These are phyloP conservation scores for Indicator maculatus DNA, from an alignment of 2,113 vertebrate genomes.

Conservation along the genomic window DNA sequence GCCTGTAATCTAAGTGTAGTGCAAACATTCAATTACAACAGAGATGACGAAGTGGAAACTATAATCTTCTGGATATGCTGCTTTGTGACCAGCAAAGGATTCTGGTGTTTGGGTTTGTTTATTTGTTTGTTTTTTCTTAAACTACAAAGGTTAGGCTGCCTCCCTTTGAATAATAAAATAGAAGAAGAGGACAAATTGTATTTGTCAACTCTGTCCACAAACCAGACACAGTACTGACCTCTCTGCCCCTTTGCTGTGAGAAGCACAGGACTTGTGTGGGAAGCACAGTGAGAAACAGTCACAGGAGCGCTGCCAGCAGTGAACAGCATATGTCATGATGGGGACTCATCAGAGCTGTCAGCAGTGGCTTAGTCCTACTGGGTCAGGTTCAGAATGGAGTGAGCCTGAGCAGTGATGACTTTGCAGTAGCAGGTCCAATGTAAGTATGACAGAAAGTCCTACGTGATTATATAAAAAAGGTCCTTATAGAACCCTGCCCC, in stretches of 20 bases:
- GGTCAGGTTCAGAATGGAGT: neutral
- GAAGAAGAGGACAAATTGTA: neutral
- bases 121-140: neutral
- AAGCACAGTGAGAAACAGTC: accelerated
- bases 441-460: neutral
- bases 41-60: conserved; percentile 24
- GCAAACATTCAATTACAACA: conserved; percentile 21
- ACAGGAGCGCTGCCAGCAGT: neutral
- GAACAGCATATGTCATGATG: neutral
- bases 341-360: neutral
- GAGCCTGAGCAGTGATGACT: neutral
- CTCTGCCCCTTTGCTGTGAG: neutral
- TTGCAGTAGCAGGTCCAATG: neutral
- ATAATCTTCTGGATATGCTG: conserved; percentile 27
- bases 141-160: neutral
- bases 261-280: neutral
- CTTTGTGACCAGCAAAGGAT: conserved; percentile 21
- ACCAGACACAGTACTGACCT: neutral
- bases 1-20: conserved; percentile 3
- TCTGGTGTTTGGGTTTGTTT: neutral
- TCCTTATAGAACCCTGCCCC: neutral
- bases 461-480: neutral
- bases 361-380: neutral
- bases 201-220: conserved; percentile 5
- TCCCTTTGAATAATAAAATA: neutral